Base-by-base conservation (phyloP, 2,888 invertebrate species). In the Parnassius orleans region DNA sequence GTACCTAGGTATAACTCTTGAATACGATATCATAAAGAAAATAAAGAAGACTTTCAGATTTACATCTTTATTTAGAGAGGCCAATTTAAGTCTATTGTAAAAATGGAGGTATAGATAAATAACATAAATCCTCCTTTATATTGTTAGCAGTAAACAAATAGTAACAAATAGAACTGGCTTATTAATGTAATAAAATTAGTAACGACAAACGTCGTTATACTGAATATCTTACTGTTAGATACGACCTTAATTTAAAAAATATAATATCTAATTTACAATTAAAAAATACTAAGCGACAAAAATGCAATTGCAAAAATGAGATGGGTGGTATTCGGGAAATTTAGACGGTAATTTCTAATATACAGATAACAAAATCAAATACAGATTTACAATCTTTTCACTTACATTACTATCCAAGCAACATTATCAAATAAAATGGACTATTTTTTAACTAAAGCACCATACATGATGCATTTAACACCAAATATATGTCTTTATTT, bases 51-150 rank as follows among this genome's bases (percentile, higher is more conserved):
- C 5, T 54, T 58, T 79, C 77, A 79, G 84, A 84, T 87, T 87
- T 87, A 89, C 83, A 84, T 78, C 72, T 84, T 85, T 87, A 87
- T 85, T 87, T 83, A 87, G 88, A 88, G 88, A 90, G 87, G 89
- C 88, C 88, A 85, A 85, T 84, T 84, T 77, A 81, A 80, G 77
- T 70, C 79, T 85, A 83, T 80, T 81, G n/a, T 78, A 62, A 66
- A 64, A 65, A 57, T 52, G 61, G 61, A 66, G 64, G 61, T 57
- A 57, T 43, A 64, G 44, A 53, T 54, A 42, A 59, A 63, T 57
- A 53, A 51, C 50, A 57, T 14, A 15, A 53, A 53, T 57, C 55
- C 56, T 44, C 57, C 43, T 47, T 52, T 60, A 15, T 14, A 52
- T 78, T 80, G 76, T 75, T 75, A 79, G 69, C 67, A 71, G 76